These are phyloP conservation scores for Gymnosoma rotundatum DNA, from an alignment of 2,888 invertebrate species.

Conservation along the genomic window DNA sequence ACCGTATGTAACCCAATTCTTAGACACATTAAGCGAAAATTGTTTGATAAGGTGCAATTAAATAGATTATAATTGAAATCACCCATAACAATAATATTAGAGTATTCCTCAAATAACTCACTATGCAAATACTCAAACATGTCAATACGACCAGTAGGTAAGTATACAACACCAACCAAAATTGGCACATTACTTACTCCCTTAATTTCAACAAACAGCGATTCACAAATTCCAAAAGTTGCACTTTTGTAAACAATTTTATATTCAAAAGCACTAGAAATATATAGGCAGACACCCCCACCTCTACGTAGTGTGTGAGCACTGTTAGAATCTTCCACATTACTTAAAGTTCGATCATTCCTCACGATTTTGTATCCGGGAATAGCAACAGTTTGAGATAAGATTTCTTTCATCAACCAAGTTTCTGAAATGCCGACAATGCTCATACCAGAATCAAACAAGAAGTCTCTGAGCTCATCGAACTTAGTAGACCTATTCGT, in stretches of 20 bases:
- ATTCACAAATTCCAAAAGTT: constrained; percentile 3
- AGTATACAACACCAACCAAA: neutral
- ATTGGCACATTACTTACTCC: too few species aligned
- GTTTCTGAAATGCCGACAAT: too few species aligned
- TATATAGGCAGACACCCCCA: constrained; percentile 15
- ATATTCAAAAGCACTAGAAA: neutral
- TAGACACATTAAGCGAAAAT: constrained; percentile 4
- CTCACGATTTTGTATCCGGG: neutral
- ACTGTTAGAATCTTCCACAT: too few species aligned
- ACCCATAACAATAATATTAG: constrained; percentile 5
- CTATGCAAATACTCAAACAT: neutral
- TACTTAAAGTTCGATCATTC: neutral
- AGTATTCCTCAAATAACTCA: neutral
- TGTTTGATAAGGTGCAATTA: neutral
- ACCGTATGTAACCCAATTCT: neutral
- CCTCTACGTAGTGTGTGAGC: neutral
- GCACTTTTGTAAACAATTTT: neutral
- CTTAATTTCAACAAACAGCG: too few species aligned
- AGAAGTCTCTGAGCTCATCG: neutral
- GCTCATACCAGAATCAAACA: neutral
- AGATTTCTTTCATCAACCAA: neutral
- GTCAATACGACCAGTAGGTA: neutral
- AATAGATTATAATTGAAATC: constrained; percentile 23
- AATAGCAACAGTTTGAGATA: neutral
- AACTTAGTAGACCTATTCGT: neutral